Conservation (phyloP, 2,113 vertebrate species). For the Alligator sinensis region DNA sequence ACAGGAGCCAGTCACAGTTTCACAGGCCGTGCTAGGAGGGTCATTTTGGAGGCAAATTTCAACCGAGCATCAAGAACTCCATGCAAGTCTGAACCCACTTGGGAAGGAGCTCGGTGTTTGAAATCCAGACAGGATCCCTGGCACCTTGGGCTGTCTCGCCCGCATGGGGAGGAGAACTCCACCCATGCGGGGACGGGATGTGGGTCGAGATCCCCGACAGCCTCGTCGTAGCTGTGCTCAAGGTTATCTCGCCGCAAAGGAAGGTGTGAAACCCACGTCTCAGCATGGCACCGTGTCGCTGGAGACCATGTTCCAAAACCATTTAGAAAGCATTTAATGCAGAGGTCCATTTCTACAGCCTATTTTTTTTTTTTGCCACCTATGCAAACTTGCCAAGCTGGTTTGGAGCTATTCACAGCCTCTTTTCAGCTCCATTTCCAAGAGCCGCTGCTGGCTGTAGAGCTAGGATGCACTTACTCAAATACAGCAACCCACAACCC, state of each 20-base stretch:
- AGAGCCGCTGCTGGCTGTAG: background rate
- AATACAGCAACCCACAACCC: background rate
- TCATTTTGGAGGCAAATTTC: background rate
- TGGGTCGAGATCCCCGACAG: background rate
- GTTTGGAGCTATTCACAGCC: constrained; percentile 63
- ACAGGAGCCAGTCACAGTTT: accelerated
- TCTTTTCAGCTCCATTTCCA: constrained; percentile 29
- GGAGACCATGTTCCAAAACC: background rate
- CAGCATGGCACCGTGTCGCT: background rate
- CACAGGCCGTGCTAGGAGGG: background rate
- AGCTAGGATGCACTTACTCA: background rate
- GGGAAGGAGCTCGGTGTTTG: background rate
- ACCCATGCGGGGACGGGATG: too few species aligned
- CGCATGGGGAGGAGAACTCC: too few species aligned
- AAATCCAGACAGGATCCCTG: background rate
- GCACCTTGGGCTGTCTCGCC: background rate
- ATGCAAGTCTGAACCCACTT: background rate
- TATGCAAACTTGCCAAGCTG: constrained; percentile 65
- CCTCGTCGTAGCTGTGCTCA: background rate
- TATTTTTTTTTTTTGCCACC: constrained; percentile 17
- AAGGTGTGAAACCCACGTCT: constrained; percentile 35
- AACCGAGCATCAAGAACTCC: background rate
- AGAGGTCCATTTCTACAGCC: constrained; percentile 36
- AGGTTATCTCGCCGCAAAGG: background rate
- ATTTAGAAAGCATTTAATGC: constrained; percentile 25